Conservation (phyloP, 2,797 vertebrate species). For the Novumbra hubbsi region DNA sequence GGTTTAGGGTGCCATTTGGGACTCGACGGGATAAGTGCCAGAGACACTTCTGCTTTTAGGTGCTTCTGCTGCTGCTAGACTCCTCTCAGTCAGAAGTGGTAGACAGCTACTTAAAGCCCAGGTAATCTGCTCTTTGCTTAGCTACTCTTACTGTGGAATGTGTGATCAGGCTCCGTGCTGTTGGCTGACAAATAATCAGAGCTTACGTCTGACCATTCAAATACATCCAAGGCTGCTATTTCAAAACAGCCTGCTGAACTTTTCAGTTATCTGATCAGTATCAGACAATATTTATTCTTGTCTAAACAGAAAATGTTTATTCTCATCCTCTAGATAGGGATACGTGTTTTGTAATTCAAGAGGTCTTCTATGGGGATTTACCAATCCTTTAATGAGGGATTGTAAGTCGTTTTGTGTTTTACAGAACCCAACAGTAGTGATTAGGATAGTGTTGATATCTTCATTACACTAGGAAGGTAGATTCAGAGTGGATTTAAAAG, state of each 20-base stretch:
- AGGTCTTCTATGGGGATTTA: too few species aligned
- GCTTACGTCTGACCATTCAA: slow-evolving; percentile 32
- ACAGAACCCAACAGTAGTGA: too few species aligned
- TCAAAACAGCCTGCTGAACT: not conserved
- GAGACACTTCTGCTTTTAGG: slow-evolving; percentile 32
- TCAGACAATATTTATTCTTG: too few species aligned
- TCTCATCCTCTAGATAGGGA: too few species aligned
- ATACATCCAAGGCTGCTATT: slow-evolving; percentile 27
- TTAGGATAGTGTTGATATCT: too few species aligned
- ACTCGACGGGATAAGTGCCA: slow-evolving; percentile 1
- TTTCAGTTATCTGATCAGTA: too few species aligned
- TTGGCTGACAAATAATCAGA: slow-evolving; percentile 35
- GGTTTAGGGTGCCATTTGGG: not conserved
- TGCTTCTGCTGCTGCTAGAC: slow-evolving; percentile 18
- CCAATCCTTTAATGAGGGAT: too few species aligned
- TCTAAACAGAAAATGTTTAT: too few species aligned
- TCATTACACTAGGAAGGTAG: too few species aligned
- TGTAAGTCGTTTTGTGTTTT: too few species aligned
- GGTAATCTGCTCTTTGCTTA: slow-evolving; percentile 19
- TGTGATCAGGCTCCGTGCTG: slow-evolving; percentile 45
- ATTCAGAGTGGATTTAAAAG: too few species aligned
- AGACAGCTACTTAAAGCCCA: slow-evolving; percentile 36
- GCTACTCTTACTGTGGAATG: slow-evolving; percentile 39
- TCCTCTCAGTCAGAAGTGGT: slow-evolving; percentile 14
- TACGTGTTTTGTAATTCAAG: too few species aligned